Evolutionary conservation across 2,113 vertebrate genomes (phyloP), one percentile per base, ranked within the genome.

Genomic region (Lates calcarifer): DNA sequence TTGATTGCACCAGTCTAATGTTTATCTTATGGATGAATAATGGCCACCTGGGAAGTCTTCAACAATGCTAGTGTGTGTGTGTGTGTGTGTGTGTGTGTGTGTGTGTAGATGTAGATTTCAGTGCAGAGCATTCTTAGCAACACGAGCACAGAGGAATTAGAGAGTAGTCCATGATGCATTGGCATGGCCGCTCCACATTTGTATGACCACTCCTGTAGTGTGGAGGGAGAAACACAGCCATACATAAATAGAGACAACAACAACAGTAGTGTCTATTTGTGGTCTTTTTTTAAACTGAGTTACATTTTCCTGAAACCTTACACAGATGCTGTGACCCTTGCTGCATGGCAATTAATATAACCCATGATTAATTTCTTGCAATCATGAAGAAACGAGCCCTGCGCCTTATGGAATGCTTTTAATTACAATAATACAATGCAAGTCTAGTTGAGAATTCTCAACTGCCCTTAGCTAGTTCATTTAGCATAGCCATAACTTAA

Each of bases 1-100:
- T 76, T 89, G 81, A 84, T 85, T 85, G 86, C 62, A 79, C 67
- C 77, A 49, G 85, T 90, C 82, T 87, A 77, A 91, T 90, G 88
- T 94, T 92, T 90, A 87, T 92, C 85, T 90, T 80, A 71, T 58
- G 45, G 87, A 88, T 93, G 87, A 93, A 79, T 83, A 92, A 93
- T 88, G 83, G 81, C 56, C 78, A 81, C 58, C 63, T 5, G 37
- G 62, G 43, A 85, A 71, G 70, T 77, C 79, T 81, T 79, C 39
- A 75, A 88, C 61, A 68, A 74, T 77, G n/a, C n/a, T n/a, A n/a
- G n/a, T n/a, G n/a, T n/a, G n/a, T n/a, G n/a, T n/a, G n/a, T n/a
- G n/a, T n/a, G n/a, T n/a, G n/a, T n/a, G n/a, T n/a, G n/a, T n/a
- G n/a, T n/a, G n/a, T n/a, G n/a, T n/a, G n/a, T n/a, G n/a, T n/a